Evolutionary conservation across 2,888 invertebrate species (phyloP).

Genomic region (Agrochola lychnidis): DNA sequence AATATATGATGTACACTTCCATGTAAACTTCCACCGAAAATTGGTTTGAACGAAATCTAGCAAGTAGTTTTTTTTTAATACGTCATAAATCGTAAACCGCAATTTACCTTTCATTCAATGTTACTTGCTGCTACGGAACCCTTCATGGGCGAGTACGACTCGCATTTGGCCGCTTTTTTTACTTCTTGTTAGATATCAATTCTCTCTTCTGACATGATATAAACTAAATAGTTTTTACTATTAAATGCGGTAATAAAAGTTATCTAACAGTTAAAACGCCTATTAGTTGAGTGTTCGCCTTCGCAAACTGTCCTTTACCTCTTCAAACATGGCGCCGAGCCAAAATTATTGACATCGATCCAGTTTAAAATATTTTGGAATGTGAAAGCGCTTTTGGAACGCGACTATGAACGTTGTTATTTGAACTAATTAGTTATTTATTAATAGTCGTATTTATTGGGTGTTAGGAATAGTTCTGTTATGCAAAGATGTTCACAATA

Average conservation of each 20-base stretch:
- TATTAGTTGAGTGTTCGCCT: constrained; percentile 27
- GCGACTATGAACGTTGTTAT: constrained; percentile 50
- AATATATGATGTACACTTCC: no score
- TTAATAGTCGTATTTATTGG: constrained; percentile 19
- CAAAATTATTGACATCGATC: constrained; percentile 67
- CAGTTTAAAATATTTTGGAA: constrained; percentile 60
- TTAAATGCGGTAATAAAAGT: not conserved
- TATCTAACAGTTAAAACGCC: constrained; percentile 32
- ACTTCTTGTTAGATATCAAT: not conserved
- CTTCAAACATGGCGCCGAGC: constrained; percentile 53
- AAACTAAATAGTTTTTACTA: not conserved
- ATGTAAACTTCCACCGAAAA: no score
- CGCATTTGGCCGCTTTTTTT: no score
- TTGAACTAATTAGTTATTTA: constrained; percentile 47
- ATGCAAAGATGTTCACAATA: not conserved
- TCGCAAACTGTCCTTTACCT: constrained; percentile 42
- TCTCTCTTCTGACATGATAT: no score
- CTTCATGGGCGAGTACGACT: no score
- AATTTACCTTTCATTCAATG: no score
- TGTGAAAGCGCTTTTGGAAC: constrained; percentile 49
- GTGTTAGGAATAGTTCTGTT: constrained; percentile 7
- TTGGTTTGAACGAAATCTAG: no score
- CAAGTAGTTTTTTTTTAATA: no score
- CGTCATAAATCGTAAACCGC: no score
- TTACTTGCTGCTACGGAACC: no score